Evolutionary conservation across 2,888 invertebrate species (phyloP), one percentile per base, ranked within the genome.

Genomic region (Lasioglossum malachurum): DNA sequence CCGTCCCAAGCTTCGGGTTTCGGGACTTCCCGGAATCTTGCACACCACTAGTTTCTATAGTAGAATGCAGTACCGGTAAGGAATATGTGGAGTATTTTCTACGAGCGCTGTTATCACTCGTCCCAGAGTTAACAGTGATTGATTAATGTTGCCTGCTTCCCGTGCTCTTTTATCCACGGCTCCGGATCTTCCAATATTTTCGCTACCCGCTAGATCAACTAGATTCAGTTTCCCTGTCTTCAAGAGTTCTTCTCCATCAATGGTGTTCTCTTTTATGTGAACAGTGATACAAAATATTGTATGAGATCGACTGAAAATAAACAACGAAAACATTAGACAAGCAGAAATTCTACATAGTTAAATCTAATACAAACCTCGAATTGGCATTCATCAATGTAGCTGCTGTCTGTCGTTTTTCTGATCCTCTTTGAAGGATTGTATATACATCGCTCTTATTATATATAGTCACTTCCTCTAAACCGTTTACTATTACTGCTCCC

Each of bases 141-240:
- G 99, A 96, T 99, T 99, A 90, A 99, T 99, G 94, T 98, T 99
- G 0, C 99, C 99, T 7, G 99, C 99, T 96, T 99, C 99, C 19
- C 99, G 96, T 0, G 99, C 99, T 19, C 98, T 97, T 94, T 98
- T 98, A 93, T 99, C 99, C 69, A 97, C 96, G 0, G 99, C 99
- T 19, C 99, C 99, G 0, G 99, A 99, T 92, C 99, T 97, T 27
- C 98, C 98, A 91, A 99, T 98, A 95, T 99, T 99, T 96, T 99
- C 99, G 82, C 99, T 99, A 0, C 99, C 99, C 0, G 99, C 99
- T 93, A 99, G 96, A 96, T 99, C 99, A 0, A 99, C 99, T 89
- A 99, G 96, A 96, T 99, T 98, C 23, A 99, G 96, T 95, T 99
- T 99, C 0, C 99, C 99, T 76, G 98, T 98, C 96, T 99, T 99